Evolutionary conservation across 1,140 invertebrate genomes (phyloP), one percentile per base, ranked within the genome.

Genomic region (Cyclina sinensis): DNA sequence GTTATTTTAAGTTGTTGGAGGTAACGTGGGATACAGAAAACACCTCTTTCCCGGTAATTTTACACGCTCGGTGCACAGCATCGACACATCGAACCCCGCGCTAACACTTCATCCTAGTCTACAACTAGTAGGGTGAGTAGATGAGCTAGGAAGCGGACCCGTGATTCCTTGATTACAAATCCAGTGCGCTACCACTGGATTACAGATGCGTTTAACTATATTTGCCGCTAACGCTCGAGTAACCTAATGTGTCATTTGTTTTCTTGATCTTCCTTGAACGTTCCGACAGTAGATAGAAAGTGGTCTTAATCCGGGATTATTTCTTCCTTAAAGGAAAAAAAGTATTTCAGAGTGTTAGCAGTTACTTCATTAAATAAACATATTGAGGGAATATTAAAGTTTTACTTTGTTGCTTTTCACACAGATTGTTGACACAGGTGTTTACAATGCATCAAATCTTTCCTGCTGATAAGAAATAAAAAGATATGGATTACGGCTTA

Each of bases 331-430:
- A 54, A 30, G 48, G 14, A 51, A 54, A 48, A 78, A 78, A 78
- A 14, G 43, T 37, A 37, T 48, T 54, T 32, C 30, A 54, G 21
- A 48, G 74, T 78, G 74, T 51, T 32, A 51, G 32, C 46, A 32
- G 74, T 78, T 78, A 78, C 48, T 78, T 78, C 24, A 48, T 78
- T 78, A 78, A 78, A 54, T 37, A 78, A 78, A 78, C n/a, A 78
- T 14, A 54, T 57, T 78, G 48, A 35, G n/a, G 30, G 46, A 78
- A 78, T 78, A 32, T 78, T 78, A 51, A 27, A 18, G 46, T 78
- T 51, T 51, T 16, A 51, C 27, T 9, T 78, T 48, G 46, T 54
- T 78, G 73, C 27, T 48, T 48, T 48, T 74, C 27, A 16, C 70
- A 43, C 65, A 21, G 27, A 54, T 54, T 78, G 24, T 78, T 78